phyloP scores from a whole-genome alignment of 2,888 invertebrate species.

The Zaprionus lineosus region DNA sequence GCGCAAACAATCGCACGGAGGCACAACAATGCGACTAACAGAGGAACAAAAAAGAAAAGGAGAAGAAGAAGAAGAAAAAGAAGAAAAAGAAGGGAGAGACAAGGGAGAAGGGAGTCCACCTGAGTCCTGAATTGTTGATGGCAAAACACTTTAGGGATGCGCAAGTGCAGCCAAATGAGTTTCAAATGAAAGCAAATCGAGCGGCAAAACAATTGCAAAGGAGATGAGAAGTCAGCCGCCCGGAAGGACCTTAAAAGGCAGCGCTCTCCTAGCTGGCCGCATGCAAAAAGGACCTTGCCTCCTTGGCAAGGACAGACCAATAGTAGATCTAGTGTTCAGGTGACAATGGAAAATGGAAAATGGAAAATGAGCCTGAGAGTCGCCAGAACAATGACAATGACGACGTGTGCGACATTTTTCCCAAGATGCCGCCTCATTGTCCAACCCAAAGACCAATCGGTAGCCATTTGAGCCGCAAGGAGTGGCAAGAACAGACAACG shows the following conservation, averaged over 20 bases:
- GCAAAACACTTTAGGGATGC: constrained; percentile 67
- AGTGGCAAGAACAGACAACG: constrained; percentile 1
- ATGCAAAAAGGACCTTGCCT: constrained; percentile 29
- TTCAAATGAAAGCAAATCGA: constrained; percentile 74
- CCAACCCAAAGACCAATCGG: constrained; percentile 30
- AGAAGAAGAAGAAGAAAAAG: too few relatives aligned
- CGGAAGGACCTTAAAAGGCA: constrained; percentile 35
- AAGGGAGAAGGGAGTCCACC: constrained; percentile 30
- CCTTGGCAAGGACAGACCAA: constrained; percentile 14
- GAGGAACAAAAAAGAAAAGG: too few relatives aligned
- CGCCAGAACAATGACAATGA: constrained; percentile 24
- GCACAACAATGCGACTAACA: constrained; percentile 33
- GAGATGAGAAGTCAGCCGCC: constrained; percentile 13
- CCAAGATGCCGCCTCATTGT: constrained; percentile 45
- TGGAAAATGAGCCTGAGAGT: constrained; percentile 8
- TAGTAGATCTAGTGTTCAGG: constrained; percentile 42
- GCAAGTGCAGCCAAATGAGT: constrained; percentile 75
- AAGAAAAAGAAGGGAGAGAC: too few relatives aligned
- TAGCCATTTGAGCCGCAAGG: constrained; percentile 14
- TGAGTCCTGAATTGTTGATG: constrained; percentile 47
- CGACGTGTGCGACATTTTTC: constrained; percentile 67
- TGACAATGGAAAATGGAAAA: constrained; percentile 43
- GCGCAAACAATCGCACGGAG: constrained; percentile 58
- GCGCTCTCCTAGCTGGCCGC: constrained; percentile 33
- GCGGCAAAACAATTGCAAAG: constrained; percentile 50